Conservation (phyloP, 2,797 vertebrate species). For the Buphagus erythrorhynchus region DNA sequence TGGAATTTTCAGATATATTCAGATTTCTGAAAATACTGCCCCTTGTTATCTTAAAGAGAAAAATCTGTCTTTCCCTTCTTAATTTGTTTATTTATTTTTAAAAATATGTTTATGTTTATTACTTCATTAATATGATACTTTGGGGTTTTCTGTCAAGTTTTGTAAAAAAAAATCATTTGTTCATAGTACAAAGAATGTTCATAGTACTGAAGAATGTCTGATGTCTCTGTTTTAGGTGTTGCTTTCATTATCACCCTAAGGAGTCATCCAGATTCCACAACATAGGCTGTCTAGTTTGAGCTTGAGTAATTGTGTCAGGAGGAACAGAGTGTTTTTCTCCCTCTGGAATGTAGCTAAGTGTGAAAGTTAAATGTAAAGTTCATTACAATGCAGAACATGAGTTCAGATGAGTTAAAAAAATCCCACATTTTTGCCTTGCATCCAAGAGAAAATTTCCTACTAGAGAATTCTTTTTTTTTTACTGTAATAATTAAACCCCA, state of each 20-base stretch:
- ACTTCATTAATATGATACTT: not conserved
- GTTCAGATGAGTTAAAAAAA: not conserved
- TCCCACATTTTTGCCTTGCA: not conserved
- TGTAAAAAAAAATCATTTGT: not conserved
- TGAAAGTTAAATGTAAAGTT: not conserved
- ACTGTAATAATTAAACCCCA: not conserved
- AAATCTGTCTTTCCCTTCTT: not conserved
- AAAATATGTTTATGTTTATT: not conserved
- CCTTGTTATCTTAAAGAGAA: not conserved
- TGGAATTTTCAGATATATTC: not conserved
- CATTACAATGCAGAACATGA: not conserved
- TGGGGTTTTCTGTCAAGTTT: not conserved
- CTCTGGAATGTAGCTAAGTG: not conserved
- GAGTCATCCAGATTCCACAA: not conserved
- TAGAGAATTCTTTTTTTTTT: not conserved
- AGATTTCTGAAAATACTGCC: not conserved
- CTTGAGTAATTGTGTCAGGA: not conserved
- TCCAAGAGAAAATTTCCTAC: not conserved
- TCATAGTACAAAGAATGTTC: not conserved
- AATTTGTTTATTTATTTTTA: not conserved
- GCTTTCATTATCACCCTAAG: not conserved
- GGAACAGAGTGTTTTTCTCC: not conserved
- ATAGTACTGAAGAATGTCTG: not conserved
- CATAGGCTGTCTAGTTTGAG: not conserved
- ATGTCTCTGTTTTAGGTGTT: not conserved